phyloP scores from a whole-genome alignment of 2,797 vertebrate species.

The Pangasius sanitwongsei region DNA sequence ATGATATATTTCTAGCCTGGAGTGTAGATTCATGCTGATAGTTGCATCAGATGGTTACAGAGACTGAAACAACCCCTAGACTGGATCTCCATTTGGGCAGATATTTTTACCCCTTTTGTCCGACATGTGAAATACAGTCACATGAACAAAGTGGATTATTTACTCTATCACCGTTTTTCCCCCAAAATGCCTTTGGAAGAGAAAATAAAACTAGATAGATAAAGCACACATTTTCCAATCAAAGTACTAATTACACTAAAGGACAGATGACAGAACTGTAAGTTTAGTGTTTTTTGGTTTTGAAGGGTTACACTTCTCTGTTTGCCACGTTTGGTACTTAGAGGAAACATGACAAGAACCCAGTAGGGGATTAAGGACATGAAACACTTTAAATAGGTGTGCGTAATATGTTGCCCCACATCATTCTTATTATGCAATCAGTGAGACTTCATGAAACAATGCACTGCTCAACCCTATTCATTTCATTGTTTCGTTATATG shows the following conservation, averaged over 20 bases:
- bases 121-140: neutral
- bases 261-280: neutral
- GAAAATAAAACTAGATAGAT: neutral
- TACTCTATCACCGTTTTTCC: neutral
- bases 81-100: neutral
- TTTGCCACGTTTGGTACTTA: neutral
- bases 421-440: neutral
- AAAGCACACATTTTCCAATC: neutral
- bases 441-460: neutral
- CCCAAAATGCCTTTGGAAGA: neutral
- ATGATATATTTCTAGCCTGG: neutral
- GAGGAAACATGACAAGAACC: constrained; percentile 14
- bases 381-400: neutral
- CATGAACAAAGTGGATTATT: neutral
- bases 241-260: neutral
- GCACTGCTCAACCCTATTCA: neutral
- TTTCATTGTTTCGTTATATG: neutral
- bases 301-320: neutral
- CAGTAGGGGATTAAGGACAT: neutral
- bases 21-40: neutral
- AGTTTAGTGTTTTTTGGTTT: neutral
- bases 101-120: neutral
- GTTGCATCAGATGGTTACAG: neutral
- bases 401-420: neutral
- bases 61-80: neutral